Evolutionary conservation across 2,113 vertebrate species (phyloP), one percentile per base, ranked within the genome.

Genomic region (Labrus mixtus): DNA sequence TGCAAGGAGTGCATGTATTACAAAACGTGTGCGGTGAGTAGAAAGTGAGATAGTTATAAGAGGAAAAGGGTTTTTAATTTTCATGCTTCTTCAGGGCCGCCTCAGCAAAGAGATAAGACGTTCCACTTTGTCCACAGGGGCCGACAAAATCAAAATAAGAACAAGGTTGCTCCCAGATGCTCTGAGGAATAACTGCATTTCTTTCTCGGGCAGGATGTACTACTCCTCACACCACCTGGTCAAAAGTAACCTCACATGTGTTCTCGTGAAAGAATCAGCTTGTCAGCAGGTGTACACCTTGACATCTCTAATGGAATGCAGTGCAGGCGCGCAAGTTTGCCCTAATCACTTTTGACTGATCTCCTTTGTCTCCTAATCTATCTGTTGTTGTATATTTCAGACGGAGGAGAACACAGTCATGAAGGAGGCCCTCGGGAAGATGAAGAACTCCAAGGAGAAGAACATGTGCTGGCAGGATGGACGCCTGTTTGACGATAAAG

Each of bases 391-490:
- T 72, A 0, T 45, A n/a, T 74, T 81, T 82, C 90, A 99, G 98
- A 97, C 96, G 15, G 95, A 95, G 70, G 98, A 99, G 76, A 99
- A 99, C 90, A 95, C 95, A n/a, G 93, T 97, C 62, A 96, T 99
- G 93, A 95, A 96, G 93, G 96, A 99, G 87, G 91, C 95, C 45
- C 94, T 99, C 10, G 96, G 96, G 0, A 96, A 93, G 68, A 96
- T 97, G 65, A 95, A 94, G 78, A 95, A 96, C 74, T 83, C 94
- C 3, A 96, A 95, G 82, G 97, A 96, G 76, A 92, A 97, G 78
- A 96, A 96, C 0, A 96, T 96, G 81, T 99, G 98, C 88, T 99
- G 96, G 97, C 98, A 99, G 86, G 97, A 98, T 29, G 98, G 98
- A 3, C 96, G 98, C 12, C 92, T 98, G 84, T 99, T 98, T 68